Base-by-base conservation (phyloP, 2,113 vertebrate species). In the Chaetorhynchus papuensis region DNA sequence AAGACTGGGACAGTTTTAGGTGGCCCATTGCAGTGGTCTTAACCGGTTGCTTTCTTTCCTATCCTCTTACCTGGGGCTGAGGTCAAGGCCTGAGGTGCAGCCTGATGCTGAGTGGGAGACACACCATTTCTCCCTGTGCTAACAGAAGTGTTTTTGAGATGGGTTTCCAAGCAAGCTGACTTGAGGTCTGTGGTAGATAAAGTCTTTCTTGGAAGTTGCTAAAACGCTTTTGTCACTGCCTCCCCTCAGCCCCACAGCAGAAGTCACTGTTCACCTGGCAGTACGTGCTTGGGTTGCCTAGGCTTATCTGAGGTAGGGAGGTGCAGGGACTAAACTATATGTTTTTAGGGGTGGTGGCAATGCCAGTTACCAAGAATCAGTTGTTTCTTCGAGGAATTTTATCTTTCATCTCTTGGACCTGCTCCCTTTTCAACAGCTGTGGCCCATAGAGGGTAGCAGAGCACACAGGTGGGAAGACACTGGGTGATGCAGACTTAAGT, bases 401-500 rank as follows among this genome's bases (percentile, higher is more conserved):
- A 11, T 76, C 30, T 79, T 68, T 16, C 4, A 11, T 59, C n/a
- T 89, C 44, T 75, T 60, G 44, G 39, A 78, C 57, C 31, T 49
- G 33, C 65, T 87, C 14, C 18, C 33, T 93, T 93, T 78, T 52
- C 33, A 66, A 59, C 24, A 79, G 27, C 63, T 59, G 66, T 56
- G 61, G 50, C 76, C 83, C n/a, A 54, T 82, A 90, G 80, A 72
- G 90, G 85, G 90, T 83, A 89, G 83, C 61, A 95, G 69, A 95
- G 61, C 66, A 49, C 66, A 49, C 41, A 56, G 39, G 52, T 56
- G 33, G 42, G 66, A 91, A 60, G 30, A 44, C 1, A 22, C 2
- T 61, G 63, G 7, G 53, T 27, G 39, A 70, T 49, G 35, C 6
- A 83, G 75, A 39, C 49, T 69, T 37, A 52, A 47, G 31, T 47